Base-by-base conservation (phyloP, 2,113 vertebrate genomes). In the Oreochromis tanganicae region DNA sequence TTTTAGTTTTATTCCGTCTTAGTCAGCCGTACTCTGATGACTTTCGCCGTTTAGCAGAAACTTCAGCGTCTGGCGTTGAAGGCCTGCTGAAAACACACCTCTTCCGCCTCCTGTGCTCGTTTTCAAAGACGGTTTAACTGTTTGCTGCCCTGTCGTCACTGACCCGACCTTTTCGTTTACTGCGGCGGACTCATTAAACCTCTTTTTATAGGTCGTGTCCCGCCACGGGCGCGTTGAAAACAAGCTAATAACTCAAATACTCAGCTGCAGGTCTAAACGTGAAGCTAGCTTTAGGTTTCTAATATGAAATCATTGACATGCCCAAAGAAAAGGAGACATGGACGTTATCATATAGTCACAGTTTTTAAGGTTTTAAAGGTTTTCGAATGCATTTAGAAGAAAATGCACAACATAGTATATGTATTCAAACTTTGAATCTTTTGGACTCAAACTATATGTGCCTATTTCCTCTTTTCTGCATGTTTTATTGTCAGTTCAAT, bases 101-200 rank as follows among this genome's bases (percentile, higher is more conserved):
- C 95, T 96, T 96, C 94, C 95, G 95, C 91, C 94, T 93, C 73
- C 81, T 82, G 75, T 11, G 27, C 85, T n/a, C 43, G 6, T 36
- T 75, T 46, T 7, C 32, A 5, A 41, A 8, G 2, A 6, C 17
- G 19, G 66, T 88, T 86, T 48, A 43, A 86, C 85, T 16, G 7
- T 89, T 91, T 88, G 21, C 7, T 24, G 82, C 82, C 92, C 90
- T 86, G n/a, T 73, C 29, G 71, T 75, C 68, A 75, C 24, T 29
- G 24, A 48, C 41, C 2, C 14, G 12, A 24, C 12, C 36, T 8
- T 21, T n/a, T 71, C 66, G n/a, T 71, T 71, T 27, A 27, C 38
- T 27, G 38, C n/a, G 13, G 8, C 5, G n/a, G 38, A 71, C 38
- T 71, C 66, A 0, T 54, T 10, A 54, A 54, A 10, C 9, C 13